Base-by-base conservation (phyloP, 2,888 invertebrate genomes). In the Chrysolina haemoptera region DNA sequence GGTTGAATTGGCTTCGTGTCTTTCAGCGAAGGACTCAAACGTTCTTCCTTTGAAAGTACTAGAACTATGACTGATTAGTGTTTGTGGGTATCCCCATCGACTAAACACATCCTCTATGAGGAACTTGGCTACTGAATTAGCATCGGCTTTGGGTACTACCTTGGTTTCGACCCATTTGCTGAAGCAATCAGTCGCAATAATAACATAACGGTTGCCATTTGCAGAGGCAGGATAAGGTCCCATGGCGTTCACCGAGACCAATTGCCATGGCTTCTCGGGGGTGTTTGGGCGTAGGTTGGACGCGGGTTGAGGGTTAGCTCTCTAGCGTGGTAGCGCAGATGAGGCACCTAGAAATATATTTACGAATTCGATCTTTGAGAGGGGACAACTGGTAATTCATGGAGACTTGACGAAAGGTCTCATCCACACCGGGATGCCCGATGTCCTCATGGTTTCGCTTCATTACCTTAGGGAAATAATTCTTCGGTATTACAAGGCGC, bases 121-220 rank as follows among this genome's bases (percentile, higher is more conserved):
- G 9, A 22, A 59, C 0, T 3, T 1, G 0, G 8, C 6, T 3
- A 59, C 6, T 0, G 11, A 22, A 0, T 1, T 1, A 0, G 22
- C 22, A 9, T 59, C 3, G 0, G 11, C 22, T 0, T 12, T 14
- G 3, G 4, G 4, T 3, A 8, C 4, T 0, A 8, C 0, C 9
- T 6, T 20, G 0, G 14, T 14, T 6, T 20, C 59, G 0, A 59
- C 1, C 27, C 22, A 20, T n/a, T 22, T 27, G 0, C 6, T n/a
- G 3, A 46, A 46, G 8, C n/a, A 59, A 14, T 59, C 59, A 0
- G 18, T 18, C 9, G 22, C 59, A 1, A 59, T 11, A 0, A 59
- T 59, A 1, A 59, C 0, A 22, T 27, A 59, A 1, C 8, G 11
- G 1, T 59, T 20, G 0, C 22, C 22, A 14, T 20, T 59, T 4